Base-by-base conservation (phyloP, 2,888 invertebrate species). In the Caenorhabditis imperialis region DNA sequence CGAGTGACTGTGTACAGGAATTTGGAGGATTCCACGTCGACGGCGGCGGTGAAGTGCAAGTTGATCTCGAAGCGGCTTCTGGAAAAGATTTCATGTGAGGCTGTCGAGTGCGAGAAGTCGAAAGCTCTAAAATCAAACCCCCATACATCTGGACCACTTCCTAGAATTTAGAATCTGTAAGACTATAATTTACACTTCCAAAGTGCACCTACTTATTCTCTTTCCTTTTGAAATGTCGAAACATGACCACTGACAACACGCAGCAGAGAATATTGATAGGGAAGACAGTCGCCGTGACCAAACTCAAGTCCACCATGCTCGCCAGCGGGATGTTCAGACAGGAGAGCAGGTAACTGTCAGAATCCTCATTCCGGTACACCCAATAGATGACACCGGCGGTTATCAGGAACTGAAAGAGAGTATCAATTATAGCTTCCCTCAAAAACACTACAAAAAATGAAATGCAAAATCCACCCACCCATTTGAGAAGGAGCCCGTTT, bases 31-130 rank as follows among this genome's bases (percentile, higher is more conserved):
- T 70, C 61, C 16, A 61, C 61, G 44, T 70, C 70, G 40, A 70
- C 61, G 18, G 55, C 61, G 5, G 70, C 70, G 2, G 48, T 61
- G 70, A 70, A 70, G 35, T 70, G 70, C n/a, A 53, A 18, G 33
- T 38, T 45, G 20, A 70, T 61, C 4, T 61, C 70, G 55, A 70
- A 70, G 27, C 70, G 70, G 23, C 55, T 70, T 40, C 70, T 70
- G 50, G 5, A 69, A 54, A 5, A 6, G 1, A 20, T 37, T 18
- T 37, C 8, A 25, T 16, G 18, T n/a, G n/a, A n/a, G n/a, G n/a
- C n/a, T n/a, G n/a, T n/a, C n/a, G n/a, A n/a, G n/a, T n/a, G n/a
- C n/a, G n/a, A n/a, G n/a, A n/a, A n/a, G n/a, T n/a, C n/a, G n/a
- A n/a, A n/a, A n/a, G n/a, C n/a, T n/a, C n/a, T n/a, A n/a, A n/a